Base-by-base conservation (phyloP, 2,888 invertebrate species). In the Caenorhabditis sp. region DNA sequence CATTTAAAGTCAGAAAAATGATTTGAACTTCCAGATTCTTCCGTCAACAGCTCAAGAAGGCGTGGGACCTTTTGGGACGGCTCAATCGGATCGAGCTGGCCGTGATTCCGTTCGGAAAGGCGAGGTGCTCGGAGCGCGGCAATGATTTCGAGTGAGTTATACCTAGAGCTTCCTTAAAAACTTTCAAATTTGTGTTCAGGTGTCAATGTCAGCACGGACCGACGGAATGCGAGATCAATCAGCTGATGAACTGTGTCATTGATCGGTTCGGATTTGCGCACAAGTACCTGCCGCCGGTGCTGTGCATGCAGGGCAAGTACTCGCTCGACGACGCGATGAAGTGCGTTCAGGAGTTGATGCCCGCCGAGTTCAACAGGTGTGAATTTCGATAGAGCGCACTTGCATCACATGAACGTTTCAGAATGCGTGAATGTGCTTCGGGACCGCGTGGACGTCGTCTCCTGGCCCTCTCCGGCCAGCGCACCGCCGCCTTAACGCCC, bases 181-280 rank as follows among this genome's bases (percentile, higher is more conserved):
- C n/a, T n/a, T n/a, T n/a, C n/a, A n/a, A n/a, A n/a, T n/a, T n/a
- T n/a, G n/a, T n/a, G n/a, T n/a, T 58, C 70, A 85, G 85, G 41
- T 88, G 88, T 52, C 68, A 80, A 30, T 88, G 89, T 61, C 89
- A 89, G 66, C 89, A 89, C 72, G 89, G 89, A 5, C 48, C 79
- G 30, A 76, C 71, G 15, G 89, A 89, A 66, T 89, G 89, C 72
- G 76, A 78, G 41, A 66, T 87, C 48, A 89, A 89, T 71, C 84
- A 84, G 56, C 73, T 89, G 48, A 89, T 89, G 88, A 87, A 86
- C 66, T 89, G 89, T 71, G 87, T 83, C 39, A 89, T 89, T 53
- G 84, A 89, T 43, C 70, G 79, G 20, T 61, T 80, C 45, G 81
- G 77, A 0, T 80, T 77, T 53, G 81, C 88, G 2, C 80, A 83